phyloP scores from a whole-genome alignment of 2,797 vertebrate species.

The Pipistrellus pygmaeus region DNA sequence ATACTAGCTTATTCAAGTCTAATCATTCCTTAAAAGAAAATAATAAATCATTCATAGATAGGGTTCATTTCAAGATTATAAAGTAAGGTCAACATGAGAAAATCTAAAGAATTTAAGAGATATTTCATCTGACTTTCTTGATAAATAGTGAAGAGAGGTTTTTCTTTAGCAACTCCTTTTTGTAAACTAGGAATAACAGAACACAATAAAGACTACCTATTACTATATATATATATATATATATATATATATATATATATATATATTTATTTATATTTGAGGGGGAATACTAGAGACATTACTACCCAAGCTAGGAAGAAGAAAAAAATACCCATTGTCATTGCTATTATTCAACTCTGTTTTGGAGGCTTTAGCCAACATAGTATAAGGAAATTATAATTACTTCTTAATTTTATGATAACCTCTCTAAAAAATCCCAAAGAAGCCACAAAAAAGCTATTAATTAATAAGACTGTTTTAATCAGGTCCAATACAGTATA shows the following conservation, averaged over 20 bases:
- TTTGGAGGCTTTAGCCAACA: background rate
- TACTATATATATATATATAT: background rate
- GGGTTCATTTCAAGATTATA: slow-evolving; percentile 52
- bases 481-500: slow-evolving; percentile 7
- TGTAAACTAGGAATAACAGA: slow-evolving; percentile 28
- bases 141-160: slow-evolving; percentile 38
- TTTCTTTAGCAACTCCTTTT: slow-evolving; percentile 12
- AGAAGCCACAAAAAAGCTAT: slow-evolving; percentile 50
- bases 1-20: slow-evolving; percentile 16
- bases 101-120: slow-evolving; percentile 50
- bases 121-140: background rate
- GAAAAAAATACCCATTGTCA: background rate
- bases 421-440: slow-evolving; percentile 17
- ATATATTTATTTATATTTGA: background rate
- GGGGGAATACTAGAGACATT: background rate
- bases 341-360: background rate
- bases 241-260: background rate
- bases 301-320: background rate
- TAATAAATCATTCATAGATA: background rate
- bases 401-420: slow-evolving; percentile 53
- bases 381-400: background rate
- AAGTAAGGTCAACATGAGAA: slow-evolving; percentile 24
- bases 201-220: background rate
- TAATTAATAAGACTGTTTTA: slow-evolving; percentile 38
- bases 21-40: slow-evolving; percentile 5